These are phyloP conservation scores for Solen grandis DNA, from an alignment of 1,140 invertebrate species.

Conservation along the genomic window DNA sequence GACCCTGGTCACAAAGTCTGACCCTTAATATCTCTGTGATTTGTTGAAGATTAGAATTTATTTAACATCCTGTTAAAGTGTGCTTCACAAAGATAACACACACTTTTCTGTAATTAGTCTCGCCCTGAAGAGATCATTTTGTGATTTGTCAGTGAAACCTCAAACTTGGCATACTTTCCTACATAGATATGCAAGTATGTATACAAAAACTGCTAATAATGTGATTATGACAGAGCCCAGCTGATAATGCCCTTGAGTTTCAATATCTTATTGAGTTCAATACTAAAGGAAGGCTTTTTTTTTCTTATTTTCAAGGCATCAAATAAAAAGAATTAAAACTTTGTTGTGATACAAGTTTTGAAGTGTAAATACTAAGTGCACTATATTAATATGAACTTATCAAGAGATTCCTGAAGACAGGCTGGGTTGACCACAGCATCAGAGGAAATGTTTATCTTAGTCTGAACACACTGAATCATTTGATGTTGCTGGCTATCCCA, in stretches of 20 bases:
- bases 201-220: neutral
- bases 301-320: neutral
- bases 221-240: too few species aligned
- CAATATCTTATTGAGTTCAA: too few species aligned
- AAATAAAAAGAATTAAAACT: too few species aligned
- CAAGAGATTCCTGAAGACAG: too few species aligned
- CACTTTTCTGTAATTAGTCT: slow-evolving; percentile 32
- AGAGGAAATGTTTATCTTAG: too few species aligned
- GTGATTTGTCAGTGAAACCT: slow-evolving; percentile 4
- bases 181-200: slow-evolving; percentile 15
- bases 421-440: too few species aligned
- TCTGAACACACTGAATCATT: too few species aligned
- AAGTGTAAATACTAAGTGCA: neutral
- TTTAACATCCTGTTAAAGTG: slow-evolving; percentile 3
- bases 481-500: too few species aligned
- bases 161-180: neutral
- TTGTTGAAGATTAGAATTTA: slow-evolving; percentile 15
- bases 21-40: too few species aligned
- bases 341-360: neutral
- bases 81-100: slow-evolving; percentile 40
- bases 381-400: too few species aligned
- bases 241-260: too few species aligned
- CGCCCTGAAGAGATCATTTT: slow-evolving; percentile 5
- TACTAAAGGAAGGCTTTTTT: neutral
- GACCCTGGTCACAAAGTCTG: too few species aligned